Evolutionary conservation across 2,113 vertebrate genomes (phyloP).

Genomic region (Thryonomys swinderianus): DNA sequence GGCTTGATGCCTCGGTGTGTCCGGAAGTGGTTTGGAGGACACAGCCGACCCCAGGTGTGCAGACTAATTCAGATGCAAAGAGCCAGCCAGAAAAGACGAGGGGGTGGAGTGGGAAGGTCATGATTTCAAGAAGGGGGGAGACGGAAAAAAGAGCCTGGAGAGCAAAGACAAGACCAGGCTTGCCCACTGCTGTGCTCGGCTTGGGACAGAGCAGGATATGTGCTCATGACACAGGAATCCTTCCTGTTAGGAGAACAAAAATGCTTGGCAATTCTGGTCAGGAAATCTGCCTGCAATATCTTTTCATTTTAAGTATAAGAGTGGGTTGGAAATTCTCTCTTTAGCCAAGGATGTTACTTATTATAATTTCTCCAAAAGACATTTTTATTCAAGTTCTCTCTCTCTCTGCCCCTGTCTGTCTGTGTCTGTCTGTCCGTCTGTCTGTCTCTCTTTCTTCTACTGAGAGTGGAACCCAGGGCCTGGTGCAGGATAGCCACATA

Average conservation of each 20-base stretch:
- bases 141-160: not conserved
- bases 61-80: constrained; percentile 3
- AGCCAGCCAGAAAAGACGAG: not conserved
- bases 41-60: not conserved
- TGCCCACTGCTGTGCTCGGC: not conserved
- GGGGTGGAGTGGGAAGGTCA: not conserved
- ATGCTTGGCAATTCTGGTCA: not conserved
- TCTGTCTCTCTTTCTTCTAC: not conserved
- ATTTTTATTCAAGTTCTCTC: not conserved
- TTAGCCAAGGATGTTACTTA: not conserved
- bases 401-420: too few relatives aligned
- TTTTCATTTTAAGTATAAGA: constrained; percentile 9
- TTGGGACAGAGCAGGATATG: not conserved
- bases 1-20: fast-evolving
- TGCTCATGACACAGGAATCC: constrained; percentile 48
- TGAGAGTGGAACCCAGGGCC: not conserved
- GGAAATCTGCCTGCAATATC: not conserved
- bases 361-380: not conserved
- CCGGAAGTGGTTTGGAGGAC: not conserved
- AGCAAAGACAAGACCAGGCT: not conserved
- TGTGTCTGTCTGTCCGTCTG: not conserved
- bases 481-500: not conserved
- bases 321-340: not conserved
- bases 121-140: not conserved
- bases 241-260: not conserved